Base-by-base conservation (phyloP, 2,888 invertebrate species). In the Clunio marinus region DNA sequence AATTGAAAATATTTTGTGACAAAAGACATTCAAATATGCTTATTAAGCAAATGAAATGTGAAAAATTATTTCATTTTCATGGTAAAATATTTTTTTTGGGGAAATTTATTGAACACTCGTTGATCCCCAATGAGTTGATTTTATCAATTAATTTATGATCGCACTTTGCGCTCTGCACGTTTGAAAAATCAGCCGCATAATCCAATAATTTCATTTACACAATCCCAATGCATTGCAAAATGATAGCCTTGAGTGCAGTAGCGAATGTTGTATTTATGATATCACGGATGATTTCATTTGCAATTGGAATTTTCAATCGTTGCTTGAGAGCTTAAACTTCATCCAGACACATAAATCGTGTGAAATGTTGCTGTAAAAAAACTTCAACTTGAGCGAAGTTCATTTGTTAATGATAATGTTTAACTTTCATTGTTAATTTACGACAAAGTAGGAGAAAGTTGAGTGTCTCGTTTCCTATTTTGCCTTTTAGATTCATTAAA, bases 131-230 rank as follows among this genome's bases (percentile, higher is more conserved):
- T 24, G 62, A 62, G 46, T 46, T 20, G 63, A 63, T 63, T 63
- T 37, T 63, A 63, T 63, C 63, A 63, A 63, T 63, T 63, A 63
- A 63, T 63, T 63, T 63, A 63, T 63, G 63, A 27, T 45, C 22
- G 46, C 25, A 63, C 63, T 27, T 27, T n/a, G 28, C 27, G 20
- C 37, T 25, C 41, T 62, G 63, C 25, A 63, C 25, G 20, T 46
- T 63, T 15, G 41, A 41, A n/a, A 41, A 51, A 51, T 51, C 51
- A 41, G 7, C 51, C 51, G 22, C 17, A 51, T 4, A 51, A 17
- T 51, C 51, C 51, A 51, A 51, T 20, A 51, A 20, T 51, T 51
- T 51, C 20, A 51, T 51, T 51, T 22, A 20, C 17, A 51, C 51
- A 51, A 3, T 51, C 20, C 22, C 22, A 20, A 17, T 51, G 17